Conservation (phyloP, 2,888 invertebrate species). For the Syrphus vitripennis region DNA sequence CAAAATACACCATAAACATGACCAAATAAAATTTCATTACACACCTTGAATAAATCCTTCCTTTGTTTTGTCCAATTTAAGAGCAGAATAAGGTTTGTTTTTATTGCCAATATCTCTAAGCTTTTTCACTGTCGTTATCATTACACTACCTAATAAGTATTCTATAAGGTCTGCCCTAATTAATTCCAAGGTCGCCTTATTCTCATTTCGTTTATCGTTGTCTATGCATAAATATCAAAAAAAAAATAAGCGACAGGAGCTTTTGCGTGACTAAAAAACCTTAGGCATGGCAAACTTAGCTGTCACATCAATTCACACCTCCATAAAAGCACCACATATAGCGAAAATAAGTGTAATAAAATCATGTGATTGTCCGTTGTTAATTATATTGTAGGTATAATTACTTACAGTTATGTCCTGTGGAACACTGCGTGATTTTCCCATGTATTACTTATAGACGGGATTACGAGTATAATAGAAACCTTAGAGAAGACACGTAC, state of each 20-base stretch:
- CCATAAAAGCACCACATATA: constrained; percentile 6
- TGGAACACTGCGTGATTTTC: background rate
- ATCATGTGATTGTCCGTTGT: background rate
- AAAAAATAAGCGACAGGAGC: background rate
- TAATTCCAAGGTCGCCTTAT: background rate
- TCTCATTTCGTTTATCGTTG: background rate
- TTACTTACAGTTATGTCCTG: too few species aligned
- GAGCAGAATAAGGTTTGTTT: too few species aligned
- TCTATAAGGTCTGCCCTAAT: too few species aligned
- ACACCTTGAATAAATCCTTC: too few species aligned
- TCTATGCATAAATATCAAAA: background rate
- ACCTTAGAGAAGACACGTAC: background rate
- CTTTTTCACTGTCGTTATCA: background rate
- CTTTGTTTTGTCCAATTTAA: too few species aligned
- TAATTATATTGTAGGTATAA: background rate
- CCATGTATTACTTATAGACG: background rate
- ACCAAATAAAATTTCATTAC: too few species aligned
- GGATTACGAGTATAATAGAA: background rate
- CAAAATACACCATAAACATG: too few species aligned
- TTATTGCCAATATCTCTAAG: background rate
- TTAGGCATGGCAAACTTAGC: background rate
- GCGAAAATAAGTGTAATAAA: background rate
- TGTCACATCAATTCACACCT: constrained; percentile 20
- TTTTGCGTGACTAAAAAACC: constrained; percentile 6
- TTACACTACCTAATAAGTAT: background rate